Evolutionary conservation across 2,113 vertebrate species (phyloP), one percentile per base, ranked within the genome.

Genomic region (Siniperca knerii): DNA sequence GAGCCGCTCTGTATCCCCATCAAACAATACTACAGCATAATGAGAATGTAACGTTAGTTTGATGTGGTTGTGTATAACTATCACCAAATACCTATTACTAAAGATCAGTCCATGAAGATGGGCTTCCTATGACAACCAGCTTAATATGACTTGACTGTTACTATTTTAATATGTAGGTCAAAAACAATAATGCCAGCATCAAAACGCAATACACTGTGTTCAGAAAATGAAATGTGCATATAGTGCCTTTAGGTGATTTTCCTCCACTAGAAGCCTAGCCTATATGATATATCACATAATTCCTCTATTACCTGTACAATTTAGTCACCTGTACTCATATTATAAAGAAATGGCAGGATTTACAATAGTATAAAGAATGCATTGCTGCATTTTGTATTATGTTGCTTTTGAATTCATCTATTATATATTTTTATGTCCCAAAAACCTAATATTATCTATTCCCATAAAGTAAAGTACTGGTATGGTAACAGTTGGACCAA

Each of bases 141-240:
- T 33, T 18, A 2, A 20, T 35, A 20, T 13, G 21, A 58, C n/a
- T 42, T 20, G 15, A 44, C 20, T 64, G 66, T 20, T 8, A 12
- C 18, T 42, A 1, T 62, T 23, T 40, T 20, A 5, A 52, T 66
- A 80, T 83, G 57, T 76, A 76, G 85, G 80, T 79, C 65, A 79
- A 25, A 60, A 0, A 67, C 5, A 57, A 40, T 8, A 8, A 6
- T 29, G 66, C 46, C 64, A 46, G n/a, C 20, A 37, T 42, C 15
- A 29, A 40, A n/a, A 52, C 6, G 35, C 62, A 55, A 9, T 16
- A 25, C 61, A 21, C 9, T 11, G 10, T 29, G 8, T n/a, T 37
- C n/a, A 55, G 33, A 8, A 16, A 52, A 21, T 23, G 58, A 21
- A 40, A n/a, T 11, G 60, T 73, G 60, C 52, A 58, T 58, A 18